A percentile compares a stretch with the other conserved stretches of the same genome.
Evolutionary conservation across 2,113 vertebrate genomes (phyloP).

Genomic region (Cranoglanis bouderius): DNA sequence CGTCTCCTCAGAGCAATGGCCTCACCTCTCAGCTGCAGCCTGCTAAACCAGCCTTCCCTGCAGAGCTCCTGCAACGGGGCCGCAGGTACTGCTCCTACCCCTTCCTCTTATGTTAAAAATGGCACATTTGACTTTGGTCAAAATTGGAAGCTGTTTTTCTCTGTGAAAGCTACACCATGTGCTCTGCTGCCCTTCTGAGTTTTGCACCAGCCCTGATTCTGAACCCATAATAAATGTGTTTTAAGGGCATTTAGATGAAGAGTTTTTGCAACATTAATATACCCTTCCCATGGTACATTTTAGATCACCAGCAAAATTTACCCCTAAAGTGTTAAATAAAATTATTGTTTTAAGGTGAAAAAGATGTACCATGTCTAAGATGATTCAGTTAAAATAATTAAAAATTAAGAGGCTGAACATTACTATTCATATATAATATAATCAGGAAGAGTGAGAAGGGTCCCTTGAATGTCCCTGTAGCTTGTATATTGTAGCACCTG

Average conservation of each 20-base stretch:
- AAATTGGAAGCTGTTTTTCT: not conserved
- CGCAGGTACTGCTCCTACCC: conserved; percentile 63
- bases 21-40: conserved; percentile 49
- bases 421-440: not conserved
- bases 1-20: conserved; percentile 68
- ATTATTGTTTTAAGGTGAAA: not conserved
- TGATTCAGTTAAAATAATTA: not conserved
- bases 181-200: not conserved
- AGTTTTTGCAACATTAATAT: not conserved
- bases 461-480: not conserved
- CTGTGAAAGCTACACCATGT: not conserved
- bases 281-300: not conserved
- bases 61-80: conserved; percentile 72
- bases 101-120: not conserved
- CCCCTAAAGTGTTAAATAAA: not conserved
- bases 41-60: conserved; percentile 59
- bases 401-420: not conserved
- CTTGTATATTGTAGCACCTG: not conserved
- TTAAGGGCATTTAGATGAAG: not conserved
- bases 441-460: not conserved
- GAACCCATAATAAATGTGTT: not conserved
- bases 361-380: not conserved
- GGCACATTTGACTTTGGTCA: not conserved
- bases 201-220: not conserved
- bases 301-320: not conserved